Percentiles rank a stretch among this genome's conserved stretches.
Evolutionary conservation across 2,113 vertebrate genomes (phyloP).

Genomic region (Opisthocomus hoazin): DNA sequence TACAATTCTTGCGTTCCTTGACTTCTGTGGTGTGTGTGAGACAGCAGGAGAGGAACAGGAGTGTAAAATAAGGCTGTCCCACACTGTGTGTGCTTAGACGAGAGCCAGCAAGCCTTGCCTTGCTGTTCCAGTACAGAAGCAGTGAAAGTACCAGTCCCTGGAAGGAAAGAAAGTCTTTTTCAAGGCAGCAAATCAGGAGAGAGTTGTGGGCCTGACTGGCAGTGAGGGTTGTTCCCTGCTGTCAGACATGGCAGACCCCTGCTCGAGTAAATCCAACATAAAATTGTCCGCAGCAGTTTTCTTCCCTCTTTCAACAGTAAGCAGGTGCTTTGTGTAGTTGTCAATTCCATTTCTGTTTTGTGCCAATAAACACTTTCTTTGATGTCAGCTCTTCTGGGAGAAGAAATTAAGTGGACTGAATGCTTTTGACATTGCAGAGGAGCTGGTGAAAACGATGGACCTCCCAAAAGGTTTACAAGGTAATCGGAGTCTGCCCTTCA

Average conservation of each 20-base stretch:
- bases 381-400: constrained; percentile 93
- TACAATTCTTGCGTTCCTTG: background rate
- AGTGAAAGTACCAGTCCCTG: background rate
- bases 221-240: background rate
- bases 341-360: background rate
- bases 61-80: background rate
- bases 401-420: constrained; percentile 95
- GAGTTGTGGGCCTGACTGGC: background rate
- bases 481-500: constrained; percentile 31
- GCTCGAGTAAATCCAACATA: background rate
- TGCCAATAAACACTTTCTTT: background rate
- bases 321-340: background rate
- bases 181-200: background rate
- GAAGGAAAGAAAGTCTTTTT: background rate
- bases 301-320: background rate
- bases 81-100: too few relatives aligned
- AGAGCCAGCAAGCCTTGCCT: background rate
- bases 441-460: constrained; percentile 97
- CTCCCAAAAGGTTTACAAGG: constrained; percentile 96
- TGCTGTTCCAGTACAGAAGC: background rate
- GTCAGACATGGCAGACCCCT: background rate
- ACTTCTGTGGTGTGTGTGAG: background rate
- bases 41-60: background rate
- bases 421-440: constrained; percentile 96
- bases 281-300: background rate